phyloP scores from a whole-genome alignment of 2,888 invertebrate species.

The Trimorus sp. region DNA sequence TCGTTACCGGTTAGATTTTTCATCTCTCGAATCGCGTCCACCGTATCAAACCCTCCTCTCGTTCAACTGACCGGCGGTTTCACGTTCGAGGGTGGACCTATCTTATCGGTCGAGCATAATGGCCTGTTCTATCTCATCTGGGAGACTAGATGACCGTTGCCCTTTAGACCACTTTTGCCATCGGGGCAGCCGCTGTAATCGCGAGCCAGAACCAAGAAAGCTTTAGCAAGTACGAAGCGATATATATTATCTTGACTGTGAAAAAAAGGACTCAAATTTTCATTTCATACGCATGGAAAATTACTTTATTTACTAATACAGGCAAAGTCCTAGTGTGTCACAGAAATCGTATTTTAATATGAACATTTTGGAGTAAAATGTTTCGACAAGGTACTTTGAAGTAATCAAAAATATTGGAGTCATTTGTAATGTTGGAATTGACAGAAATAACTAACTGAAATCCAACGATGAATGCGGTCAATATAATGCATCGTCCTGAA shows the following conservation, averaged over 20 bases:
- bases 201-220: conserved; percentile 68
- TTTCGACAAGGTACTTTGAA: no score
- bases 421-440: no score
- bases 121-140: conserved; percentile 80
- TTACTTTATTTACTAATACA: conserved; percentile 26
- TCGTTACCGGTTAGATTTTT: conserved; percentile 79
- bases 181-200: conserved; percentile 73
- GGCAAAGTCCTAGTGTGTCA: conserved; percentile 10
- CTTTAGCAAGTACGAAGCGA: conserved; percentile 57
- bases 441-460: no score
- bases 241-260: conserved; percentile 62
- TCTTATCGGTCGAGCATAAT: conserved; percentile 79
- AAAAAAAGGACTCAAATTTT: conserved; percentile 62
- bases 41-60: conserved; percentile 76
- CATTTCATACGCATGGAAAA: conserved; percentile 44
- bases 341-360: not conserved
- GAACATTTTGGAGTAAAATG: no score
- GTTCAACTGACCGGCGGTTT: conserved; percentile 67
- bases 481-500: no score
- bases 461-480: no score
- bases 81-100: conserved; percentile 76
- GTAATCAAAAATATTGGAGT: no score
- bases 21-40: conserved; percentile 79
- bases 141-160: conserved; percentile 77
- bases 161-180: conserved; percentile 76